Conservation (phyloP, 30 jellyfish, hydroid and myxozoan species). For the Aurelia sp. region DNA sequence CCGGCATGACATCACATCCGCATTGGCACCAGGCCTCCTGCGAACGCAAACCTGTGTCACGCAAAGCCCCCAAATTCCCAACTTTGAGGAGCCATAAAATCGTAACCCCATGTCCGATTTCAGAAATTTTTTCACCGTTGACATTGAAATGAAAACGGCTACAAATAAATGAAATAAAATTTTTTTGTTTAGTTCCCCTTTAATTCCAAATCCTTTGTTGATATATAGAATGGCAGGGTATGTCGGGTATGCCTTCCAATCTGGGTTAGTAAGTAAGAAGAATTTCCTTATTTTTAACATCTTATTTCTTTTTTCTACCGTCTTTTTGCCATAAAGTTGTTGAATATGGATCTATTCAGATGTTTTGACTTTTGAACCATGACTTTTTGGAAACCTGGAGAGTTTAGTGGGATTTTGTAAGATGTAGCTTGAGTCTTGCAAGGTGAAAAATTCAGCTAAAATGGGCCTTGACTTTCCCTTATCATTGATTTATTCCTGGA, state of each 20-base stretch:
- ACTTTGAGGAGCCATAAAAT: too few species aligned
- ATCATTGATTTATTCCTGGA: not conserved
- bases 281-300: not conserved
- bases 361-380: not conserved
- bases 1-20: too few species aligned
- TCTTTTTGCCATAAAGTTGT: slow-evolving; percentile 8
- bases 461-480: slow-evolving; percentile 16
- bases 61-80: too few species aligned
- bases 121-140: too few species aligned
- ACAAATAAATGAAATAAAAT: too few species aligned
- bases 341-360: slow-evolving; percentile 5
- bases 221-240: slow-evolving; percentile 10
- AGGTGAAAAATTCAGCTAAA: slow-evolving; percentile 1
- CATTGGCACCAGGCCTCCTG: too few species aligned
- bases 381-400: slow-evolving; percentile 17
- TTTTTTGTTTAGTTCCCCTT: too few species aligned
- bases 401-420: slow-evolving; percentile 7
- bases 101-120: too few species aligned
- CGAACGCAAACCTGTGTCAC: too few species aligned
- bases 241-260: not conserved
- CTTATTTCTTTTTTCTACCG: not conserved
- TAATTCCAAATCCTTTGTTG: slow-evolving; percentile 12
- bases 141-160: too few species aligned
- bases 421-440: slow-evolving; percentile 1
- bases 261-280: not conserved